Evolutionary conservation across 2,888 invertebrate genomes (phyloP).

Genomic region (Cantharis rustica): DNA sequence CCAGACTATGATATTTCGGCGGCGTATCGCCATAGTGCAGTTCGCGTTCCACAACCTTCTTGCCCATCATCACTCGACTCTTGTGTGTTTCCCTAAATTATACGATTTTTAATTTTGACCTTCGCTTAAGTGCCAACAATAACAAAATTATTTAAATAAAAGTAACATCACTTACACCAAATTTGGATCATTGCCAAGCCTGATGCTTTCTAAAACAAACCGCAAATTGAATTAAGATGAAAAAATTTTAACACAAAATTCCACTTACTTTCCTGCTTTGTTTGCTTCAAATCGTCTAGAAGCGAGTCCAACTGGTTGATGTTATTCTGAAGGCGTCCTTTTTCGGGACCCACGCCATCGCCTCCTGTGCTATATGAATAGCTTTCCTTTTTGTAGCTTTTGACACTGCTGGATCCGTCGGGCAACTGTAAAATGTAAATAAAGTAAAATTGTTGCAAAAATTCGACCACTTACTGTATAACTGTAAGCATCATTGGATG

Average conservation of each 20-base stretch:
- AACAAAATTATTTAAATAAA: not conserved
- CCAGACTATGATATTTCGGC: slow-evolving; percentile 44
- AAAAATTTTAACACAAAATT: not conserved
- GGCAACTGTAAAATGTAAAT: slow-evolving; percentile 47
- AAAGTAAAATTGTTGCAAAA: not conserved
- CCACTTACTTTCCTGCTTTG: slow-evolving; percentile 46
- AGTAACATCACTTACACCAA: slow-evolving; percentile 47
- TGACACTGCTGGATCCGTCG: slow-evolving; percentile 51
- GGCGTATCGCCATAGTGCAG: slow-evolving; percentile 52
- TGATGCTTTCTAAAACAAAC: slow-evolving; percentile 39
- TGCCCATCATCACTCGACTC: slow-evolving; percentile 37
- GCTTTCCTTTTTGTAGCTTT: slow-evolving; percentile 52
- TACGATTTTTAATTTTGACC: not conserved
- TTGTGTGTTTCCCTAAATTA: slow-evolving; percentile 23
- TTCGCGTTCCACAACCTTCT: slow-evolving; percentile 50
- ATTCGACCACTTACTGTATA: slow-evolving; percentile 45
- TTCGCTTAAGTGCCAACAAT: not conserved
- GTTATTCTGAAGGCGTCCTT: slow-evolving; percentile 60
- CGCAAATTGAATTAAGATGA: slow-evolving; percentile 37
- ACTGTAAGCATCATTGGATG: slow-evolving; percentile 52
- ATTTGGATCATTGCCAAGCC: slow-evolving; percentile 52
- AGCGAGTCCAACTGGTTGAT: slow-evolving; percentile 77
- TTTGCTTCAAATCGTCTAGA: slow-evolving; percentile 71
- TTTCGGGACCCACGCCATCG: slow-evolving; percentile 45
- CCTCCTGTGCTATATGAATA: slow-evolving; percentile 48